Conservation (phyloP, 1,140 invertebrate genomes). For the Oncopeltus fasciatus region DNA sequence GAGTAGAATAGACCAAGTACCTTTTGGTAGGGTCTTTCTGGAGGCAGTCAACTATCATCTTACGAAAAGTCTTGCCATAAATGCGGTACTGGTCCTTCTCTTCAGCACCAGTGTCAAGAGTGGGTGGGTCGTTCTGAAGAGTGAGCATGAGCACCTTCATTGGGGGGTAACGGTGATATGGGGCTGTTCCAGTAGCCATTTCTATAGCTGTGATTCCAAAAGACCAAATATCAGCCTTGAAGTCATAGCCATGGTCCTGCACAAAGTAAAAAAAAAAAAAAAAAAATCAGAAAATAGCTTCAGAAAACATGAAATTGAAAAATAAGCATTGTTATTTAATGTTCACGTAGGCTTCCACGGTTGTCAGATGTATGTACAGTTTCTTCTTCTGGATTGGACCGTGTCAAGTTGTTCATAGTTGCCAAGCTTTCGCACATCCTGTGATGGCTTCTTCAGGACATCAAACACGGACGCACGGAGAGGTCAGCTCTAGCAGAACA, state of each 20-base stretch:
- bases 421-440: no score
- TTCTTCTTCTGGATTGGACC: no score
- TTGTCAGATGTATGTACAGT: no score
- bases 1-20: slow-evolving; percentile 26
- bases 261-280: no score
- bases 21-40: slow-evolving; percentile 90
- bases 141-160: slow-evolving; percentile 94
- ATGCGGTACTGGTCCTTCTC: slow-evolving; percentile 96
- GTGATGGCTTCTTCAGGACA: no score
- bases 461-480: no score
- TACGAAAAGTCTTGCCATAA: slow-evolving; percentile 93
- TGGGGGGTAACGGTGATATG: slow-evolving; percentile 96
- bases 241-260: slow-evolving; percentile 93
- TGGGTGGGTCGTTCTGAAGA: slow-evolving; percentile 94
- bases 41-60: slow-evolving; percentile 86
- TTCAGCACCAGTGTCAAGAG: slow-evolving; percentile 84
- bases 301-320: no score
- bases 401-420: no score
- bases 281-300: no score
- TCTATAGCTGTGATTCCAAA: slow-evolving; percentile 98
- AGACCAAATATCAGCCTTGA: slow-evolving; percentile 99
- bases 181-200: slow-evolving; percentile 94
- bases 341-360: no score
- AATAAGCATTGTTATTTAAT: no score
- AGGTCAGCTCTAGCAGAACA: no score